Conservation (phyloP, 2,888 invertebrate species). For the Boloria euphrosyne region DNA sequence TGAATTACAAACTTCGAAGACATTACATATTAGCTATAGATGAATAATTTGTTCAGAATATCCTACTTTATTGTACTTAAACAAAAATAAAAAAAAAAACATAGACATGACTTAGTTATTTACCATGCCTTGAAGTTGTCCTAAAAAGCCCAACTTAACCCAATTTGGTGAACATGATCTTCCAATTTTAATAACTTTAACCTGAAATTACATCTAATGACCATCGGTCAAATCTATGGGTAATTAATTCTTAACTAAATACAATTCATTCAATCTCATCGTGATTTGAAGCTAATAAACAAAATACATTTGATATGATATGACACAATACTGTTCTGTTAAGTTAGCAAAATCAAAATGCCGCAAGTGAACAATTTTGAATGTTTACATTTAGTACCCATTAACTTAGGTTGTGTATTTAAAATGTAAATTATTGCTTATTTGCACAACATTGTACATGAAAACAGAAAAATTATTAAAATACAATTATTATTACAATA, state of each 20-base stretch:
- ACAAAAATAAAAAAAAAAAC: conserved; percentile 22
- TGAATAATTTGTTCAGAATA: conserved; percentile 30
- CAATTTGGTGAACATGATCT: conserved; percentile 66
- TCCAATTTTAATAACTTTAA: conserved; percentile 55
- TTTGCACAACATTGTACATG: conserved; percentile 30
- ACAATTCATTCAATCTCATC: conserved; percentile 32
- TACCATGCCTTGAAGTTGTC: conserved; percentile 65
- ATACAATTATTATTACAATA: conserved; percentile 37
- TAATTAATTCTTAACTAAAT: conserved; percentile 52
- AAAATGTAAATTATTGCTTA: conserved; percentile 19
- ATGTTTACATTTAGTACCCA: conserved; percentile 4
- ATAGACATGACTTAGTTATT: conserved; percentile 47
- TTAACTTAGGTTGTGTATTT: conserved; percentile 8
- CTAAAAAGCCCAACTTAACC: conserved; percentile 72
- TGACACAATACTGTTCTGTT: conserved; percentile 11
- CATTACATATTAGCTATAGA: conserved; percentile 42
- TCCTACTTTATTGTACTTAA: conserved; percentile 27
- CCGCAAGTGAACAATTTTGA: conserved; percentile 2
- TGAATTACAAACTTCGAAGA: conserved; percentile 5
- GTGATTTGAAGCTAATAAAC: conserved; percentile 14
- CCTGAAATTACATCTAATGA: conserved; percentile 71
- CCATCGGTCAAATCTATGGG: conserved; percentile 54
- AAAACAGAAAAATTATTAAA: conserved; percentile 37
- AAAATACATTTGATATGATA: conserved; percentile 1
- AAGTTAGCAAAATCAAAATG: conserved; percentile 10